A percentile compares a stretch with the other conserved stretches of the same genome.
Evolutionary conservation across 37 sponge, comb jelly and placozoan genomes (phyloP).

Genomic region (Tethya wilhelma): DNA sequence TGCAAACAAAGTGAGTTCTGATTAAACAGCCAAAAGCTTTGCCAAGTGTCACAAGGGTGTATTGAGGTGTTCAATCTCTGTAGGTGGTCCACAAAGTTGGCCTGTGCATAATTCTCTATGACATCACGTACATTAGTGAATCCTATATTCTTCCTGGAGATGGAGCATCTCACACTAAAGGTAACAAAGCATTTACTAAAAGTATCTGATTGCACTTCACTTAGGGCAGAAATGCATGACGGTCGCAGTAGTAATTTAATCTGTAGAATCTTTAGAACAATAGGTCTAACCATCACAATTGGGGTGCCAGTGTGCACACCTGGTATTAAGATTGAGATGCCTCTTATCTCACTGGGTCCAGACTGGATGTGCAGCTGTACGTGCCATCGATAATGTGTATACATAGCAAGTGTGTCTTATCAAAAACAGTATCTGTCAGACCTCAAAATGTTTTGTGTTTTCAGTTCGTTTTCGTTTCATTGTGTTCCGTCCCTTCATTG

Average conservation of each 20-base stretch:
- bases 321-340: no score
- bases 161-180: conserved; percentile 83
- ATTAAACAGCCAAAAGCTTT: neutral
- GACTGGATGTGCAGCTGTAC: no score
- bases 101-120: conserved; percentile 81
- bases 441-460: neutral
- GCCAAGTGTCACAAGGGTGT: neutral
- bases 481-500: conserved; percentile 92
- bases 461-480: conserved; percentile 82
- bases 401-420: neutral
- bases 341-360: no score
- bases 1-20: conserved; percentile 86
- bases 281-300: no score
- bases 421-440: neutral
- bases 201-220: neutral
- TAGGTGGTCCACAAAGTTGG: conserved; percentile 88
- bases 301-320: no score
- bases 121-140: conserved; percentile 80
- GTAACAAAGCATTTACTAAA: neutral
- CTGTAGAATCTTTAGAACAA: no score
- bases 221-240: no score
- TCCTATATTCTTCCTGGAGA: conserved; percentile 88
- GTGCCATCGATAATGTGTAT: no score
- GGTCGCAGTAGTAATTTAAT: no score
- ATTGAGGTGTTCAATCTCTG: neutral